A percentile compares a stretch with the other conserved stretches of the same genome.
phyloP scores from a whole-genome alignment of 2,113 vertebrate genomes.

The Dipodomys spectabilis region DNA sequence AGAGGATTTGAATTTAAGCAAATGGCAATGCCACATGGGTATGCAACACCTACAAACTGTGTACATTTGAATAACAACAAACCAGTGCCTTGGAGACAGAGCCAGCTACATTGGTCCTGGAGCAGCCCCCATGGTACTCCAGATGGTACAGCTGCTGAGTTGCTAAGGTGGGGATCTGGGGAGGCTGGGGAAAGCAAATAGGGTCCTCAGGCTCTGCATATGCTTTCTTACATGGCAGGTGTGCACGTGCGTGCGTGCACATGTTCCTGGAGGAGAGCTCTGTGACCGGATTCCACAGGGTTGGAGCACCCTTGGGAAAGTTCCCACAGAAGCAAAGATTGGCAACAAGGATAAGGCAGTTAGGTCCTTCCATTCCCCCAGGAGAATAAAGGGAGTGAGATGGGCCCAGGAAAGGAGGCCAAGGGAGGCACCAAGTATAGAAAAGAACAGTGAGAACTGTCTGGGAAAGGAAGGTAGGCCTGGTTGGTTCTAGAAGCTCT shows the following conservation, averaged over 20 bases:
- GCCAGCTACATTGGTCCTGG: background rate
- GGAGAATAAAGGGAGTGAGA: too few species aligned
- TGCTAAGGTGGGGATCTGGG: background rate
- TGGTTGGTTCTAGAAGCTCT: background rate
- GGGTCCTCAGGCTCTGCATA: background rate
- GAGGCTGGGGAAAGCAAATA: too few species aligned
- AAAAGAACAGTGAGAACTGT: background rate
- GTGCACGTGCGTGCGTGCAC: too few species aligned
- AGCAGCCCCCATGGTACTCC: accelerated
- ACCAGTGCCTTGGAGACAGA: too few species aligned
- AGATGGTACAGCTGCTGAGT: accelerated
- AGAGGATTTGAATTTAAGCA: background rate
- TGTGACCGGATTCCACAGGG: background rate
- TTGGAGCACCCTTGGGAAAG: background rate
- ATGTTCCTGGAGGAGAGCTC: background rate
- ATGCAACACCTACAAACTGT: too few species aligned
- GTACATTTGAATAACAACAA: accelerated
- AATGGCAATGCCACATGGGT: background rate
- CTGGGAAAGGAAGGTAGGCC: background rate
- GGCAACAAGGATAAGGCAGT: background rate
- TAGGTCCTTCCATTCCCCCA: background rate
- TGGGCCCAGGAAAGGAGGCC: background rate
- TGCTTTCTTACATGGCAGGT: background rate
- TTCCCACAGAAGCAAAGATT: background rate
- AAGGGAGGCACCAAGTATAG: background rate